A percentile compares a stretch with the other conserved stretches of the same genome.
These are phyloP conservation scores for Vespertilio murinus DNA, from an alignment of 2,797 vertebrate genomes.

Conservation along the genomic window DNA sequence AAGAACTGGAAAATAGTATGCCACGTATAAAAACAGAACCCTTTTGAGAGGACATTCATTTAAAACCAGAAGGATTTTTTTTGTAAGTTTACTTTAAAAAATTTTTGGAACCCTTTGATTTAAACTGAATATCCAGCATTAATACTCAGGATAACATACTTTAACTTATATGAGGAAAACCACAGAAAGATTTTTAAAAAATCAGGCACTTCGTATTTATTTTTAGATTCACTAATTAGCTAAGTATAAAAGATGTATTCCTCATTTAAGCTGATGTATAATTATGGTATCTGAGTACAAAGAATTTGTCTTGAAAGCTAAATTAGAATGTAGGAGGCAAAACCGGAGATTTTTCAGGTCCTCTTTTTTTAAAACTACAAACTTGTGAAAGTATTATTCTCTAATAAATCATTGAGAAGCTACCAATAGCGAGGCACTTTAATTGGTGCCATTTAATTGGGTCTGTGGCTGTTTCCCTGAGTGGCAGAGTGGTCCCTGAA, in stretches of 20 bases:
- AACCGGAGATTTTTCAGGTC: conserved; percentile 54
- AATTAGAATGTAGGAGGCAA: conserved; percentile 66
- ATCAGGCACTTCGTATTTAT: conserved; percentile 64
- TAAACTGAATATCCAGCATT: conserved; percentile 46
- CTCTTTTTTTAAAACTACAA: conserved; percentile 20
- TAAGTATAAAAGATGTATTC: conserved; percentile 60
- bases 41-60: conserved; percentile 25
- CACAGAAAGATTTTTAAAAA: conserved; percentile 56
- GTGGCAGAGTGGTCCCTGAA: neutral
- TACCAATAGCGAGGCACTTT: neutral
- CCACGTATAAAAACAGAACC: conserved; percentile 21
- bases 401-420: conserved; percentile 15
- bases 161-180: conserved; percentile 59
- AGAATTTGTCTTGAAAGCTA: conserved; percentile 64
- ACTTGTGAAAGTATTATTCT: conserved; percentile 44
- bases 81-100: neutral
- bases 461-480: neutral
- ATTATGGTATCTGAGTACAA: conserved; percentile 74
- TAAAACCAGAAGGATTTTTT: conserved; percentile 22
- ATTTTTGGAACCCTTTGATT: conserved; percentile 47
- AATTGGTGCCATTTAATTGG: neutral
- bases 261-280: conserved; percentile 66
- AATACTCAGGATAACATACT: conserved; percentile 36
- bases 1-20: conserved; percentile 40
- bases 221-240: conserved; percentile 72